Evolutionary conservation across 1,140 invertebrate genomes (phyloP).

Genomic region (Cheumatopsyche charites): DNA sequence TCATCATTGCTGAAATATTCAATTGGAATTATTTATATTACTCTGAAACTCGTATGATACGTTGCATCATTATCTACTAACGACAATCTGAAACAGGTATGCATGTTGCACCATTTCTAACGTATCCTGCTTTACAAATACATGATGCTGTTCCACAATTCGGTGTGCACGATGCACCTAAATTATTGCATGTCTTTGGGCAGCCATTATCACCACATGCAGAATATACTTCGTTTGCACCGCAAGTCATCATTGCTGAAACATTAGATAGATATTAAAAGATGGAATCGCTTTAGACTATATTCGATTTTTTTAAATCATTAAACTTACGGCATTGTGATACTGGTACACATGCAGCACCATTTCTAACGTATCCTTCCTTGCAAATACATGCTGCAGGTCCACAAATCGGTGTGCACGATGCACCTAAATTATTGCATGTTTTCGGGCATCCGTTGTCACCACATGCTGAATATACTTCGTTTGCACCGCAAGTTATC

Average conservation of each 20-base stretch:
- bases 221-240: background rate
- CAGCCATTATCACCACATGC: background rate
- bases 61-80: too few relatives aligned
- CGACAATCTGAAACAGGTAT: background rate
- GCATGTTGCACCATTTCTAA: background rate
- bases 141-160: background rate
- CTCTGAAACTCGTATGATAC: too few relatives aligned
- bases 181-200: background rate
- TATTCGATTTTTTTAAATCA: too few relatives aligned
- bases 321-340: background rate
- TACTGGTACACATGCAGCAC: background rate
- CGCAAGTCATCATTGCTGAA: background rate
- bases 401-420: background rate
- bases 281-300: too few relatives aligned
- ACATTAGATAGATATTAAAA: too few relatives aligned
- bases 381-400: background rate
- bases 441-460: background rate
- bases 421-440: background rate
- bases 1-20: too few relatives aligned
- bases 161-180: background rate
- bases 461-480: background rate
- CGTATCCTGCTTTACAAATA: background rate
- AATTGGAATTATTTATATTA: too few relatives aligned
- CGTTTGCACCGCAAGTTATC: background rate
- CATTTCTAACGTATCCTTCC: background rate